Evolutionary conservation across 1,140 invertebrate species (phyloP), one percentile per base, ranked within the genome.

Genomic region (Macrobrachium nipponense): DNA sequence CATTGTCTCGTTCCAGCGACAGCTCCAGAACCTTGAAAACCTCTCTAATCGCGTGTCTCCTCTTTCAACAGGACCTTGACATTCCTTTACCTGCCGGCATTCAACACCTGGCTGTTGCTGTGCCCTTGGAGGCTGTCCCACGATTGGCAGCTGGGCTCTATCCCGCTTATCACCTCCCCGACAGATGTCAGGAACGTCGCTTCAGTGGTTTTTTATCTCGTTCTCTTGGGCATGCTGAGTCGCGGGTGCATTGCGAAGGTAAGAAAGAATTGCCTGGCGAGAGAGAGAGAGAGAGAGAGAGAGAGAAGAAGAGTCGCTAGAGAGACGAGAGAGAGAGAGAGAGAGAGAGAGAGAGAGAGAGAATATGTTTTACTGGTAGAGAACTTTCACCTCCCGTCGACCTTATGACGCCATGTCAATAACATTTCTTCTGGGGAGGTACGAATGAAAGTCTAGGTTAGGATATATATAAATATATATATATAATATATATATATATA

Each of bases 111-210:
- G 90, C 93, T 98, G 88, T 91, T 98, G 43, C 90, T 98, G 2
- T 96, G 94, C 89, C 97, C 97, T 8, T 93, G 93, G 87, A 94
- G 94, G 72, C 91, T 98, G 43, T 97, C 96, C 90, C 98, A 98
- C 91, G 97, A 98, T 90, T 98, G 97, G 97, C 97, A 96, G 7
- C 98, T 98, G 96, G 97, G 97, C 89, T 94, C 97, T 0, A 94
- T 98, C 88, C 96, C 97, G 0, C 92, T 96, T 78, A 93, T 98
- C 84, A 94, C 93, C 0, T 93, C 93, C 5, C 78, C 96, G 5
- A 92, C 93, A 80, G 97, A 98, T 91, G 90, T 93, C 0, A 92
- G 97, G 73, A 97, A 97, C 90, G 90, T 95, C 5, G 92, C 94
- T 62, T 94, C 95, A 0, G 88, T 95, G 10, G 91, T 93, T 17